Evolutionary conservation across 2,888 invertebrate species (phyloP), one percentile per base, ranked within the genome.

Genomic region (Chrysopilus asiliformis): DNA sequence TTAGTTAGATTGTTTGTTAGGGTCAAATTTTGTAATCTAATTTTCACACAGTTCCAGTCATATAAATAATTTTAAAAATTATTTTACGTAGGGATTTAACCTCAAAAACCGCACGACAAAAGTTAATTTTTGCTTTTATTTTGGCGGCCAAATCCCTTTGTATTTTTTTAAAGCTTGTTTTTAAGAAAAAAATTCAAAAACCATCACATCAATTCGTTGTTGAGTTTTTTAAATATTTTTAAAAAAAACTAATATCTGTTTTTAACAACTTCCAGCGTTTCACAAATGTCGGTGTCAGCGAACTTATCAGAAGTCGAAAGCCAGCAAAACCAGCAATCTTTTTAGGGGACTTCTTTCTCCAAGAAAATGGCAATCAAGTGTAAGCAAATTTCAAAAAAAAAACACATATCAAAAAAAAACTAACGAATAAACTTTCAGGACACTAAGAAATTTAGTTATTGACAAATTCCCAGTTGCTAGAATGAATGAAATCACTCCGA

Each of bases 211-310:
- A n/a, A n/a, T n/a, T n/a, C n/a, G n/a, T n/a, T n/a, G n/a, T n/a
- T n/a, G n/a, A n/a, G n/a, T n/a, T n/a, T n/a, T n/a, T 22, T 22
- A 22, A 22, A 8, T 22, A 22, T 22, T 8, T 22, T 22, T 22
- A 22, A 22, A 22, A 22, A 22, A 22, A 22, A 22, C 10, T 22
- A 22, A 22, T 22, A 8, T 22, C 7, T 22, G 22, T 22, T 7
- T 22, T 8, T 22, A 8, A 22, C 22, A 22, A 22, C 10, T 31
- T 24, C 9, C 13, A 43, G 43, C 25, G 43, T n/a, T 43, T 43
- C 10, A 43, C 40, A 13, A 43, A 43, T 36, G 40, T 33, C 9
- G 43, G 43, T n/a, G 29, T 43, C 4, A 38, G 38, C 31, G 30
- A 40, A 35, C 36, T 33, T 17, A 33, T 40, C 4, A 16, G 36